Base-by-base conservation (phyloP, 2,888 invertebrate species). In the Cerceris ruficornis region DNA sequence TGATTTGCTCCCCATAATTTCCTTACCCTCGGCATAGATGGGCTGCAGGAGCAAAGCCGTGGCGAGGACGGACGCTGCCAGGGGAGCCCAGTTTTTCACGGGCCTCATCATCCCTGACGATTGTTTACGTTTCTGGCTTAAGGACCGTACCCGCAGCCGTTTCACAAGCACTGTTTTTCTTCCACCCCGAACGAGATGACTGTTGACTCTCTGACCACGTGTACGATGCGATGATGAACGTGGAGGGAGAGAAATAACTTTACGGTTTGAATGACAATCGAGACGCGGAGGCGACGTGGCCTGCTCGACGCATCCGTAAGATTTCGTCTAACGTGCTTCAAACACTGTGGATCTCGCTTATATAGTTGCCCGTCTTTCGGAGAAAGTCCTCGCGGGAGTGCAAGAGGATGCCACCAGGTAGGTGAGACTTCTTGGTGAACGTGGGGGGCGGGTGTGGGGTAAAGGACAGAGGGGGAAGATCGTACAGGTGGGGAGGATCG, bases 351-450 rank as follows among this genome's bases (percentile, higher is more conserved):
- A 91, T 90, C 89, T 89, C 87, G 89, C 90, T 92, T 92, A 91
- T 92, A 92, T 92, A 92, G 92, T 89, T 89, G 88, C 80, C 88
- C 81, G 89, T 91, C 92, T 92, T 92, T 92, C 85, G 91, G 92
- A 92, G 92, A 92, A 92, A 92, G 92, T 92, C 89, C 86, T 88
- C 84, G 82, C 82, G 77, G 81, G 84, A 86, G 86, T 83, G 80
- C 86, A 84, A 77, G 83, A 87, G 86, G 89, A 89, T 88, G 90
- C 85, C 83, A 84, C 88, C 84, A 77, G 77, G 74, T 70, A 81
- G 81, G 80, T 64, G 71, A 83, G 80, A 75, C 81, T 64, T 80
- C 82, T 75, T 81, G 85, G 82, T 78, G 86, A 83, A 86, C 83
- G 79, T 83, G 82, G 68, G 80, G 80, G 72, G 28, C 52, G 11